Base-by-base conservation (phyloP, 2,888 invertebrate genomes). In the Fabriciana adippe region DNA sequence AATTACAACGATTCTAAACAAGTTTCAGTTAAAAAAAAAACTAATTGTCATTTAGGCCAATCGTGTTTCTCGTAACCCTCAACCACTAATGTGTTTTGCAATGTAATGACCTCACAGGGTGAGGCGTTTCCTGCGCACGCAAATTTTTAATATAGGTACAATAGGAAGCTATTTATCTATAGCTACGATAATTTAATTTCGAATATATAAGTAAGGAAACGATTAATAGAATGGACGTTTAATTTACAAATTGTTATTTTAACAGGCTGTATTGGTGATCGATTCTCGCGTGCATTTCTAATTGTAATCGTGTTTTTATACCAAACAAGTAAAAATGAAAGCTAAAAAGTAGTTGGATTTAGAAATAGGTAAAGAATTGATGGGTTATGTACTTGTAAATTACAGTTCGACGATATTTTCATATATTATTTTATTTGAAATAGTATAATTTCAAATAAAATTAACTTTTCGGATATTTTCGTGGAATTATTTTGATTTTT, bases 131-230 rank as follows among this genome's bases (percentile, higher is more conserved):
- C 73, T 62, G 59, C 13, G 66, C 71, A 71, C 71, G 69, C 67
- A 18, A 66, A 70, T 53, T 65, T 57, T 61, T 62, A 71, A 72
- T 72, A 69, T 47, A n/a, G n/a, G n/a, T n/a, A 67, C 51, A 72
- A 67, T 67, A 66, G 68, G 63, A 68, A 68, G 64, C 55, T 41
- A 53, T 69, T 72, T 57, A 61, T 63, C n/a, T 55, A 54, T 48
- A 15, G n/a, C 26, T 61, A 15, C n/a, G 61, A 53, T 61, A 51
- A 61, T 61, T 59, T 26, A 61, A 61, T 61, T 61, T 51, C 61
- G 15, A 41, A 35, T 61, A 35, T 61, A 35, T 51, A 61, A 6
- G n/a, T 51, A 51, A 51, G 61, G 61, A 61, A 61, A 53, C 35
- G 14, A 41, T 53, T 61, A 61, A 41, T 18, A 21, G 35, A 18